phyloP scores from a whole-genome alignment of 2,113 vertebrate genomes.

The Cottus gobio region DNA sequence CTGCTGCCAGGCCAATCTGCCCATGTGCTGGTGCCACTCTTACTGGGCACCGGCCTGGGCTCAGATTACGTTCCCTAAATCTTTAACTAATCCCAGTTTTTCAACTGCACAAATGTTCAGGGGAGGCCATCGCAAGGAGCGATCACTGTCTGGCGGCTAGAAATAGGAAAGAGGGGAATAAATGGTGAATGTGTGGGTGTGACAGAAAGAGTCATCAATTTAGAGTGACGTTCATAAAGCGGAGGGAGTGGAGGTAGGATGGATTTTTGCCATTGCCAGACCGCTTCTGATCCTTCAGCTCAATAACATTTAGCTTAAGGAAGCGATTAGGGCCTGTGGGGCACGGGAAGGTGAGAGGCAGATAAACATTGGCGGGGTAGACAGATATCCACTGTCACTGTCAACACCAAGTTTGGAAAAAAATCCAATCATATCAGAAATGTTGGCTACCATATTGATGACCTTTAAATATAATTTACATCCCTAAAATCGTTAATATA shows the following conservation, averaged over 20 bases:
- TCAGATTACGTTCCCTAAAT: constrained; percentile 34
- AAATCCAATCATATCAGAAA: not conserved
- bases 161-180: not conserved
- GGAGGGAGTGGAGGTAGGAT: not conserved
- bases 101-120: not conserved
- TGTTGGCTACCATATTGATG: not conserved
- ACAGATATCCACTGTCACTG: constrained; percentile 1
- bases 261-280: constrained; percentile 26
- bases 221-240: not conserved
- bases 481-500: not conserved
- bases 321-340: constrained; percentile 37
- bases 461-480: not conserved
- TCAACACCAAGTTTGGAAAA: not conserved
- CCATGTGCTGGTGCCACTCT: constrained; percentile 37
- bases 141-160: not conserved
- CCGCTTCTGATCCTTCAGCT: constrained; percentile 45
- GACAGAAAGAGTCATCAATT: not conserved
- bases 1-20: constrained; percentile 34
- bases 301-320: constrained; percentile 43
- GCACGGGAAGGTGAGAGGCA: constrained; percentile 28
- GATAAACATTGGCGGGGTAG: constrained; percentile 22
- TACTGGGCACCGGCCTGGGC: constrained; percentile 1
- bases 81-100: constrained; percentile 47
- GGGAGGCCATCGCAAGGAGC: not conserved
- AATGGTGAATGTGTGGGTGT: not conserved